Conservation (phyloP, 2,888 invertebrate genomes). For the Dasysyrphus tricinctus region DNA sequence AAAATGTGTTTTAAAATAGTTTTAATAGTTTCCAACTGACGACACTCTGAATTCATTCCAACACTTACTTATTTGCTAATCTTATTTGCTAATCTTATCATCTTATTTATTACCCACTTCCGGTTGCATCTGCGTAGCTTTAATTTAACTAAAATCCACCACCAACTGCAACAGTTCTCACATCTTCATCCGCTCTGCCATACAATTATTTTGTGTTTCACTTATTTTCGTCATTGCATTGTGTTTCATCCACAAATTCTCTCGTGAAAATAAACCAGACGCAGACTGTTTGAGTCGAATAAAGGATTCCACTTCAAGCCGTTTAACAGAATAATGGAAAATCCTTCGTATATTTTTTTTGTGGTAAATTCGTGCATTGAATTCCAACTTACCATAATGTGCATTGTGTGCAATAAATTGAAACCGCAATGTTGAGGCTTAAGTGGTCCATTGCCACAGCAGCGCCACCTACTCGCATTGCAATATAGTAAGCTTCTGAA, state of each 20-base stretch:
- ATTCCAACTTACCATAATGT: slow-evolving; percentile 9
- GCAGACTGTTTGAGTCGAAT: not conserved
- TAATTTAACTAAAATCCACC: slow-evolving; percentile 9
- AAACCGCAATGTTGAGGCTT: slow-evolving; percentile 16
- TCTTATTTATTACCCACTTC: slow-evolving; percentile 4
- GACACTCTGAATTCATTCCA: not conserved
- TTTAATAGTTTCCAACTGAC: not conserved
- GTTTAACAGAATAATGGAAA: slow-evolving; percentile 22
- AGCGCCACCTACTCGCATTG: not conserved
- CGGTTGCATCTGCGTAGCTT: not conserved
- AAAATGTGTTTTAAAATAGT: not conserved
- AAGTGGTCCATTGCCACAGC: not conserved
- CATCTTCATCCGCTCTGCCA: not conserved
- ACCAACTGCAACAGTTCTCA: slow-evolving; percentile 27
- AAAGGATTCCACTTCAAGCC: slow-evolving; percentile 24
- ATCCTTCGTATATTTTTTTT: not conserved
- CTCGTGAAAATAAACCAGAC: not conserved
- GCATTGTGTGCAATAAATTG: slow-evolving; percentile 10
- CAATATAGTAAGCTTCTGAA: slow-evolving; percentile 19
- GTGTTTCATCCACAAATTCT: slow-evolving; percentile 1
- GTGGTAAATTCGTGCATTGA: slow-evolving; percentile 19
- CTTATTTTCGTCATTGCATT: not conserved
- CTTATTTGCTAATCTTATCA: slow-evolving; percentile 5
- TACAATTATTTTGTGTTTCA: not conserved
- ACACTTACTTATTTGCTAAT: not conserved